Percentiles rank a stretch among this genome's conserved stretches.
These are phyloP conservation scores for Stictonetta naevosa DNA, from an alignment of 2,113 vertebrate genomes.

Conservation along the genomic window DNA sequence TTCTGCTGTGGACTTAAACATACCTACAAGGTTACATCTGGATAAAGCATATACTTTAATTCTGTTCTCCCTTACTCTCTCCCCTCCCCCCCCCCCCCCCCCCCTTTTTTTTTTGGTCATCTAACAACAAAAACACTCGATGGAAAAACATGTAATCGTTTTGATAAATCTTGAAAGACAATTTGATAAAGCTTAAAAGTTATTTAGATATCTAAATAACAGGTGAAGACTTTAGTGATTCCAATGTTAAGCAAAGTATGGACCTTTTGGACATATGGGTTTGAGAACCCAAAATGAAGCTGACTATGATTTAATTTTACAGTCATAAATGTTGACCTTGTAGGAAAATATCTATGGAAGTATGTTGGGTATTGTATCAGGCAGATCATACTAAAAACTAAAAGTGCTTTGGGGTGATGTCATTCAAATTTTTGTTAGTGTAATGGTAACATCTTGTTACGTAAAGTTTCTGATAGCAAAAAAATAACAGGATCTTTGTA, in stretches of 20 bases:
- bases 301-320: neutral
- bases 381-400: neutral
- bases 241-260: neutral
- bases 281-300: neutral
- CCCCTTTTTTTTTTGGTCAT: too few relatives aligned
- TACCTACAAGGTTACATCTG: neutral
- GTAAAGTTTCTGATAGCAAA: neutral
- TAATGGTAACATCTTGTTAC: neutral
- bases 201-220: neutral
- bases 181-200: neutral
- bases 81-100: too few relatives aligned
- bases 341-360: neutral
- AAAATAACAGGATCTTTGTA: neutral
- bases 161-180: neutral
- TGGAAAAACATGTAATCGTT: neutral
- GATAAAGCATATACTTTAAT: neutral
- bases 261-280: neutral
- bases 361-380: neutral
- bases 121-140: neutral
- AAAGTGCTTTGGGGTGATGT: neutral
- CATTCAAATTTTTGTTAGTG: neutral
- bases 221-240: neutral
- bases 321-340: neutral
- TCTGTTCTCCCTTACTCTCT: too few relatives aligned
- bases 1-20: neutral